A percentile compares a stretch with the other conserved stretches of the same genome.
phyloP scores from a whole-genome alignment of 2,888 invertebrate species.

The Xestia xanthographa region DNA sequence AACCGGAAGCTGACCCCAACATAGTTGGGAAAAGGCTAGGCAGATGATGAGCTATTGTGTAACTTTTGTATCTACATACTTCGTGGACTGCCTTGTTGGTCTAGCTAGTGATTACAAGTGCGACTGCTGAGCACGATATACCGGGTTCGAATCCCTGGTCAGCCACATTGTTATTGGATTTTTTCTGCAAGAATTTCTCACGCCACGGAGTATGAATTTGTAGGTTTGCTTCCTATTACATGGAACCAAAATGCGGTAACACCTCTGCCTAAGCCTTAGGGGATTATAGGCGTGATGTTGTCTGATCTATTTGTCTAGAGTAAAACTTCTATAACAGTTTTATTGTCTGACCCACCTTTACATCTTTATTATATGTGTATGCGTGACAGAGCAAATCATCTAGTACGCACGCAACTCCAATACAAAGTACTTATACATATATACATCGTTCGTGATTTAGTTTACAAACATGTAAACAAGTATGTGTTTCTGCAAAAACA shows the following conservation, averaged over 20 bases:
- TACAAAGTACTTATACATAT: background rate
- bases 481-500: background rate
- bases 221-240: background rate
- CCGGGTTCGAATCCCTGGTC: no score
- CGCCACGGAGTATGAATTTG: no score
- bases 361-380: background rate
- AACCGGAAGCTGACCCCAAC: no score
- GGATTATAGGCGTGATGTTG: background rate
- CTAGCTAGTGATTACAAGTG: no score
- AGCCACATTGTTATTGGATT: no score
- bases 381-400: conserved; percentile 10
- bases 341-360: background rate
- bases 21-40: no score
- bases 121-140: no score
- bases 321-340: conserved; percentile 6
- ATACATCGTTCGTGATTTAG: background rate
- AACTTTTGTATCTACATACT: no score
- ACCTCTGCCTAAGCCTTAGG: background rate
- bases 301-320: background rate
- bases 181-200: no score
- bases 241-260: background rate
- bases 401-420: conserved; percentile 13
- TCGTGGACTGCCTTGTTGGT: no score
- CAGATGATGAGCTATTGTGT: no score
- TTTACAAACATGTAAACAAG: conserved; percentile 2